Base-by-base conservation (phyloP, 2,888 invertebrate species). In the Leptopilina myrica region DNA sequence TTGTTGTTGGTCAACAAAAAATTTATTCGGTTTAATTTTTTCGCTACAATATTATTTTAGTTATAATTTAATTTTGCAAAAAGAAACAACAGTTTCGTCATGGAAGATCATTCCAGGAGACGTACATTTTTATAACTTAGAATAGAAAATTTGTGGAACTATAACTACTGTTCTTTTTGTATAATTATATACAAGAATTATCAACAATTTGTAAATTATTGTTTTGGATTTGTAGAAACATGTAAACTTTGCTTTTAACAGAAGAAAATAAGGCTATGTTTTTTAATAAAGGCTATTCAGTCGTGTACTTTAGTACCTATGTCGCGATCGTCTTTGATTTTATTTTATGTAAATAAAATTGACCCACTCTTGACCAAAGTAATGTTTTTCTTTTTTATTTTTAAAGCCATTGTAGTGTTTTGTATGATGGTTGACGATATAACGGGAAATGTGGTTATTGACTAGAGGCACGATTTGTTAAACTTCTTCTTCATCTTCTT, bases 231-330 rank as follows among this genome's bases (percentile, higher is more conserved):
- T 33, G n/a, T 56, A 53, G 15, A 49, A 14, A 33, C 53, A 15
- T 56, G 12, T 26, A 56, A n/a, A 53, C 33, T 26, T 33, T 73
- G 73, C 53, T 73, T 73, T 56, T 33, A 73, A 73, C 73, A 73
- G 33, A 56, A 56, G 53, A 73, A 20, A 53, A 43, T n/a, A 59
- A 15, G 59, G n/a, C 20, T 20, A 15, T 62, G 7, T 62, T 62
- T 15, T n/a, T 53, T 56, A 33, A 14, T 73, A 73, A 73, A 73
- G 56, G 56, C 73, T 56, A 56, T 56, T 73, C 73, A 73, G 73
- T 73, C 73, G n/a, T 56, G 73, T 73, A 73, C 20, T 56, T 9
- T 69, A 26, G 14, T 20, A 69, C 53, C 11, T 69, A 53, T 53
- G 14, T 69, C 14, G 53, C 53, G 69, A 12, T 69, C 46, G 26